phyloP scores from a whole-genome alignment of 2,113 vertebrate genomes.

The Phoenicopterus ruber region DNA sequence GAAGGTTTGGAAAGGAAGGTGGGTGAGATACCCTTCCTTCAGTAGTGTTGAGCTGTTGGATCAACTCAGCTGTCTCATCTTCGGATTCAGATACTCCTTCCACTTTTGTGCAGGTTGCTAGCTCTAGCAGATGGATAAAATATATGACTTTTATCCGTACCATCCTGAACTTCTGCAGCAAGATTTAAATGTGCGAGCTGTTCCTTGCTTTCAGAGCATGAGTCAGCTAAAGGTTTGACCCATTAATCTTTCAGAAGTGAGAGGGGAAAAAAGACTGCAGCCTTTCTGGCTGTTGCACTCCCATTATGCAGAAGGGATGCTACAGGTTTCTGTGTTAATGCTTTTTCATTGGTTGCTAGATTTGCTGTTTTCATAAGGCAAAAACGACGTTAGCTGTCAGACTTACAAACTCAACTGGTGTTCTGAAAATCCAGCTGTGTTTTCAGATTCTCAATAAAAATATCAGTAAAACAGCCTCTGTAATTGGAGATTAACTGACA shows the following conservation, averaged over 20 bases:
- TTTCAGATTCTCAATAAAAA: slow-evolving; percentile 12
- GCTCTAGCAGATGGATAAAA: slow-evolving; percentile 12
- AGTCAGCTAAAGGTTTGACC: slow-evolving; percentile 33
- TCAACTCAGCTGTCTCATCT: slow-evolving; percentile 1
- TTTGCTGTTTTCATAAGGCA: not conserved
- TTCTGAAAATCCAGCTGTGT: slow-evolving; percentile 6
- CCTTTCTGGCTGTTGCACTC: not conserved
- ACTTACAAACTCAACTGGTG: not conserved
- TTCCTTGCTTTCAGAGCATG: slow-evolving; percentile 6
- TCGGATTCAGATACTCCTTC: slow-evolving; percentile 18
- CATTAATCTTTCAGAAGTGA: slow-evolving; percentile 19
- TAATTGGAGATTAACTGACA: not conserved
- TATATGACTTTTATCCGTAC: not conserved
- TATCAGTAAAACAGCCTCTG: not conserved
- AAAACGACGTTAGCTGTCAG: not conserved
- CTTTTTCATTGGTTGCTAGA: not conserved
- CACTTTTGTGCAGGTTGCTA: not conserved
- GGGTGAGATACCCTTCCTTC: not conserved
- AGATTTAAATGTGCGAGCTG: slow-evolving; percentile 18
- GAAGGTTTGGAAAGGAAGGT: not conserved
- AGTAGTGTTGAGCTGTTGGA: not conserved
- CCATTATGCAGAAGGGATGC: not conserved
- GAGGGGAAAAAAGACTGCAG: not conserved
- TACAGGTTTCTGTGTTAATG: not conserved
- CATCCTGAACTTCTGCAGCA: slow-evolving; percentile 9